Conservation (phyloP, 2,797 vertebrate genomes). For the Sebastes wilsoni region DNA sequence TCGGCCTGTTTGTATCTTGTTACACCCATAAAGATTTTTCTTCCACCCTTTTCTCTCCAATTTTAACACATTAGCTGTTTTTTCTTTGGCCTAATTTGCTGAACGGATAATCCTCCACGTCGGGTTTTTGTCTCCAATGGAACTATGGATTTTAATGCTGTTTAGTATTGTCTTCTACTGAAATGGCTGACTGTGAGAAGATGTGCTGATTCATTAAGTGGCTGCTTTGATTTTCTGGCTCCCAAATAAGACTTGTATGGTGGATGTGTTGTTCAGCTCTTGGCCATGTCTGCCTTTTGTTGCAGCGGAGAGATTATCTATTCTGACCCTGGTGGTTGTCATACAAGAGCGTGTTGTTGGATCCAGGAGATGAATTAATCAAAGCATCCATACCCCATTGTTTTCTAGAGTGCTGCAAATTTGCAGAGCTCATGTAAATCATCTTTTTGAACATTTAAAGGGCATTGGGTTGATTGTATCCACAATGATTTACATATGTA, state of each 20-base stretch:
- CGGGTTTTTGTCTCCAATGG: constrained; percentile 37
- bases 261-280: constrained; percentile 15
- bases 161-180: constrained; percentile 20
- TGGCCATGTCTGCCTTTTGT: constrained; percentile 2
- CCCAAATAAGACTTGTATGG: constrained; percentile 14
- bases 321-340: constrained; percentile 7
- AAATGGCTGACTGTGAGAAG: constrained; percentile 8
- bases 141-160: constrained; percentile 52
- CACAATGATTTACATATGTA: constrained; percentile 9
- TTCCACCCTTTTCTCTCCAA: constrained; percentile 47
- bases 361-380: constrained; percentile 12
- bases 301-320: constrained; percentile 2
- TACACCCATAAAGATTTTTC: constrained; percentile 77
- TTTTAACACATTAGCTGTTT: constrained; percentile 72
- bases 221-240: constrained; percentile 42
- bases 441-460: constrained; percentile 22
- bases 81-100: constrained; percentile 69
- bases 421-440: background rate
- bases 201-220: constrained; percentile 41
- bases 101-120: constrained; percentile 62
- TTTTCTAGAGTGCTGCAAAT: background rate
- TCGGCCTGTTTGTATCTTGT: constrained; percentile 82
- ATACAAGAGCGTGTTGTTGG: background rate
- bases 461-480: background rate
- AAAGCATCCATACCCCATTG: background rate